Base-by-base conservation (phyloP, 2,797 vertebrate species). In the Chromis chromis region DNA sequence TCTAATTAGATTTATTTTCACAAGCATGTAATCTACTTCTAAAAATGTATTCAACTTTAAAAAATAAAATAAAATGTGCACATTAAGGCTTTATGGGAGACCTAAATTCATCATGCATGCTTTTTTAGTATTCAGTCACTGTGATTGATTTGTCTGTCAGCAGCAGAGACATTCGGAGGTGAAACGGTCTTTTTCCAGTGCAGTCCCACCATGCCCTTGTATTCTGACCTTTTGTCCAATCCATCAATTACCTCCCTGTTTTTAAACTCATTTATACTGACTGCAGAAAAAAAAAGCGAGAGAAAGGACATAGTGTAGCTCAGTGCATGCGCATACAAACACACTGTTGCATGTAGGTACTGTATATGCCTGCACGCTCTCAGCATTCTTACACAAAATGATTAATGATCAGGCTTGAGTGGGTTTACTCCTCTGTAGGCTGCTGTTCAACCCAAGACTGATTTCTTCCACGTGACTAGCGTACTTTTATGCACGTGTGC, bases 211-310 rank as follows among this genome's bases (percentile, higher is more conserved):
- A 74, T 91, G 88, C 86, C 88, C 89, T 88, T 91, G 85, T 74
- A 78, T 79, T 68, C 59, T 80, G 88, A 92, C 91, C 87, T 90
- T 83, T 83, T 82, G 78, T 86, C 71, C 83, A 79, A 65, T 70
- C 74, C 87, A 91, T 94, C 91, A 87, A 89, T 92, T 88, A 89
- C 63, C 52, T 68, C n/a, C 42, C 46, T 67, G 52, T 78, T 89
- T 87, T 77, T 82, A 73, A 81, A 79, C 67, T 88, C 63, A 81
- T 86, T 79, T 79, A 79, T 70, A 84, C 70, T 61, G 69, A 73
- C 66, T 76, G 65, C 31, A 71, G 59, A 39, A 59, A 12, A 17
- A 71, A 46, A 42, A 60, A 74, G 54, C 55, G 46, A 31, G n/a
- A 31, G 12, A 59, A 61, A 62, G 70, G 39, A 62, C 66, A 65